Evolutionary conservation across 2,113 vertebrate genomes (phyloP).

Genomic region (Micromys minutus): DNA sequence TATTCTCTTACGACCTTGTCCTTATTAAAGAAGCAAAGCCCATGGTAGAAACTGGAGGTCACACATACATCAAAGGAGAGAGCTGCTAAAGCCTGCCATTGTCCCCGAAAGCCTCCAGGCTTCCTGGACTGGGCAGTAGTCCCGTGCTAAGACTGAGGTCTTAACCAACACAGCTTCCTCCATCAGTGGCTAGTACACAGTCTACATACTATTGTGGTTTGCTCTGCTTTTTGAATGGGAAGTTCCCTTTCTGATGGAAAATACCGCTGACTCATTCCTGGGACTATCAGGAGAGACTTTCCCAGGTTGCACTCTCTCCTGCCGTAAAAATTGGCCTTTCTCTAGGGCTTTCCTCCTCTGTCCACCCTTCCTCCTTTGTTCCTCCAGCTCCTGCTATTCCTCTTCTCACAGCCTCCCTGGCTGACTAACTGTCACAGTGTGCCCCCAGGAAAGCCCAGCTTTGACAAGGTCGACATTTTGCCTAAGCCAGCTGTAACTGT

Average conservation of each 20-base stretch:
- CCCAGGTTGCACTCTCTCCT: neutral
- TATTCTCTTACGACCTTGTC: neutral
- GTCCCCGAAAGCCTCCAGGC: no score
- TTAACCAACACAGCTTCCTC: neutral
- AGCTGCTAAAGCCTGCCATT: neutral
- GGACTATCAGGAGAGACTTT: neutral
- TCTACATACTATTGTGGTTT: neutral
- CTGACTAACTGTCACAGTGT: neutral
- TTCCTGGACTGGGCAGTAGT: neutral
- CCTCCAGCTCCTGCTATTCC: neutral
- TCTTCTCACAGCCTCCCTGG: neutral
- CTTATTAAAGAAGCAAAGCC: slow-evolving; percentile 24
- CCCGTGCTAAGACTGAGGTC: neutral
- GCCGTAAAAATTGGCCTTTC: neutral
- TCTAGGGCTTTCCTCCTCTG: neutral
- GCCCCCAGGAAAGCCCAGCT: neutral
- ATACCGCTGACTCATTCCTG: neutral
- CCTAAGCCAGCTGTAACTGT: neutral
- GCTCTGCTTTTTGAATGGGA: slow-evolving; percentile 18
- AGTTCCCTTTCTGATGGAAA: neutral
- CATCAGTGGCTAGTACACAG: neutral
- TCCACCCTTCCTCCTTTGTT: neutral
- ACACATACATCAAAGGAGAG: neutral
- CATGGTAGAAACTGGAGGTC: slow-evolving; percentile 8
- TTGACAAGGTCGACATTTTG: neutral